Evolutionary conservation across 1,140 invertebrate genomes (phyloP).

Genomic region (Doryteuthis pealeii): DNA sequence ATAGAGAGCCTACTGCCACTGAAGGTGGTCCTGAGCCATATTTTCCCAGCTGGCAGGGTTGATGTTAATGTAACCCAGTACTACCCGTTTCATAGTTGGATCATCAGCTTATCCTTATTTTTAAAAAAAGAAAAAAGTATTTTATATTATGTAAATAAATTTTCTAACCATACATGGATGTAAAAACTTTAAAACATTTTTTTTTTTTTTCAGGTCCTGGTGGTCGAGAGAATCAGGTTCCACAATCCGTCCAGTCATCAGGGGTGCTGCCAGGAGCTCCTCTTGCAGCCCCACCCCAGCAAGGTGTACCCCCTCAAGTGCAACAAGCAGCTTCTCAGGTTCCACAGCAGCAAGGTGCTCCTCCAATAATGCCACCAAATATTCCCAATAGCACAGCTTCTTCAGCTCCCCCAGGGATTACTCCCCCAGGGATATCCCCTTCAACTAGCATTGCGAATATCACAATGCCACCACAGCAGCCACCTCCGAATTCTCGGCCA

Average conservation of each 20-base stretch:
- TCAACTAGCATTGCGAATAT: constrained; percentile 5
- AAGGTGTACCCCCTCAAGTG: constrained; percentile 26
- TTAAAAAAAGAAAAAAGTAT: too few relatives aligned
- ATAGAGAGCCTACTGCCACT: too few relatives aligned
- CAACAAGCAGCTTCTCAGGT: constrained; percentile 34
- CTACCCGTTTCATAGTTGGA: too few relatives aligned
- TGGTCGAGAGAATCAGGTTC: neutral
- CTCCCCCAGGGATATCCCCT: constrained; percentile 14
- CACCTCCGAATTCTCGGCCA: constrained; percentile 17
- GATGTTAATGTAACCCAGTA: too few relatives aligned
- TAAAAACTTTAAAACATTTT: too few relatives aligned
- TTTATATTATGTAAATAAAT: too few relatives aligned
- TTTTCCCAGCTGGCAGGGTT: too few relatives aligned
- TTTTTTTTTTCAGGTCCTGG: neutral
- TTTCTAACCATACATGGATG: too few relatives aligned
- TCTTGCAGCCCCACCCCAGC: constrained; percentile 52
- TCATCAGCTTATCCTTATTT: too few relatives aligned
- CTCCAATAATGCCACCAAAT: constrained; percentile 30
- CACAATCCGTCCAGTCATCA: constrained; percentile 28
- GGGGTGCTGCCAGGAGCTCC: neutral
- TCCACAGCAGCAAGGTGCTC: constrained; percentile 30
- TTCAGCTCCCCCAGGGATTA: constrained; percentile 24
- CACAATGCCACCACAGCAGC: constrained; percentile 18
- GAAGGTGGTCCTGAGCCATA: too few relatives aligned
- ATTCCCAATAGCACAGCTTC: constrained; percentile 26